These are phyloP conservation scores for Heterohyrax brucei DNA, from an alignment of 2,797 vertebrate genomes.

Conservation along the genomic window DNA sequence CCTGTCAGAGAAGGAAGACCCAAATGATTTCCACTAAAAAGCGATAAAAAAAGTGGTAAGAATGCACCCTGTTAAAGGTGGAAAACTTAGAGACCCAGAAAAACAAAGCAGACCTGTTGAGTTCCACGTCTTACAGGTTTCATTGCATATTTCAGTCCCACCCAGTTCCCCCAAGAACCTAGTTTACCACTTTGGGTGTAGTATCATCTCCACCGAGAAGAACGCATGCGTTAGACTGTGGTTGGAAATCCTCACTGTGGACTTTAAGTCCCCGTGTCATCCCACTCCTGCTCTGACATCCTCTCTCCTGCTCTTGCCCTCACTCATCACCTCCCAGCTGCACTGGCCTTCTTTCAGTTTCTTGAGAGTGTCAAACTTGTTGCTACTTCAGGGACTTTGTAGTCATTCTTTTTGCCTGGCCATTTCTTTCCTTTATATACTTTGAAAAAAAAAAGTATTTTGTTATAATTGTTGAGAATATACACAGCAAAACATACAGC, in stretches of 20 bases:
- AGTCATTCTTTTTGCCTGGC: constrained; percentile 3
- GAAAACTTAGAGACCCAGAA: no score
- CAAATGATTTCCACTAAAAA: no score
- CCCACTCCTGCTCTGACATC: rapidly evolving
- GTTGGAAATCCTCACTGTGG: background rate
- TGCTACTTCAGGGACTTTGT: background rate
- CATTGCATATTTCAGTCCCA: no score
- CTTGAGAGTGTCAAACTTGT: background rate
- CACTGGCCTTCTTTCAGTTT: no score
- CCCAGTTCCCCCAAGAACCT: background rate
- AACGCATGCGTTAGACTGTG: background rate
- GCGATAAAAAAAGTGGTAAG: no score
- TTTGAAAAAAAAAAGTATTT: no score
- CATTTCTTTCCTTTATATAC: background rate
- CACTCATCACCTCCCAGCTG: background rate
- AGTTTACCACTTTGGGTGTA: background rate
- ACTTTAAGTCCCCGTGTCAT: background rate
- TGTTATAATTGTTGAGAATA: no score
- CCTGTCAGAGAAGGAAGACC: no score
- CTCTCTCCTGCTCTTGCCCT: background rate
- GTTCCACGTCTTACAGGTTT: no score
- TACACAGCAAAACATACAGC: no score
- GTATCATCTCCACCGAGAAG: background rate
- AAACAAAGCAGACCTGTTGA: background rate
- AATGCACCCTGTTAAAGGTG: no score